Evolutionary conservation across 2,113 vertebrate genomes (phyloP).

Genomic region (Myotis brandtii): DNA sequence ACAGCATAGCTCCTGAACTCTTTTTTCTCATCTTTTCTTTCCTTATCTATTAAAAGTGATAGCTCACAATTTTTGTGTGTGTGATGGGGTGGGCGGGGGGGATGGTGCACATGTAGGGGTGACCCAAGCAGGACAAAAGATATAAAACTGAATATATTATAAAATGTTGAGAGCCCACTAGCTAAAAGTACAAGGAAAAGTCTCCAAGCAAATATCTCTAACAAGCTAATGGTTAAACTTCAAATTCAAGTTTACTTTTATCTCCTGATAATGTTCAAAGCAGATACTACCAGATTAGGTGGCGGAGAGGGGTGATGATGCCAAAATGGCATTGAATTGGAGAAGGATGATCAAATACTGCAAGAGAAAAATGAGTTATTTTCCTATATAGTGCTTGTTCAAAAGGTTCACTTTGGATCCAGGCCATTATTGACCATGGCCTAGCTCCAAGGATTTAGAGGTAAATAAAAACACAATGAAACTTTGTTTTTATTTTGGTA

Average conservation of each 20-base stretch:
- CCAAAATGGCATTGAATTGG: not conserved
- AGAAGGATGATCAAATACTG: not conserved
- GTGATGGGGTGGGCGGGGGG: too few species aligned
- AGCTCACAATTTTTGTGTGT: not conserved
- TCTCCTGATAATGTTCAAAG: not conserved
- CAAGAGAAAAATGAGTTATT: not conserved
- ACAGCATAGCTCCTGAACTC: not conserved
- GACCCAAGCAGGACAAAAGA: not conserved
- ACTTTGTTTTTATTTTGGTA: not conserved
- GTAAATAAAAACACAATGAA: not conserved
- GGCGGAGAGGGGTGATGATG: not conserved
- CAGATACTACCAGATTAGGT: not conserved
- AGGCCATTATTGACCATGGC: not conserved
- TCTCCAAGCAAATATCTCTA: conserved; percentile 15
- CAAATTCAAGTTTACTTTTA: not conserved
- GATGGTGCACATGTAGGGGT: not conserved
- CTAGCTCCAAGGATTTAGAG: not conserved
- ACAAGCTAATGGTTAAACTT: not conserved
- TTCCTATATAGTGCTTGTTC: not conserved
- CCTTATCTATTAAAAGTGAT: conserved; percentile 15
- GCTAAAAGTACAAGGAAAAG: conserved; percentile 11
- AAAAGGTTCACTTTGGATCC: not conserved
- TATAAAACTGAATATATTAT: conserved; percentile 9
- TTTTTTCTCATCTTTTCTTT: conserved; percentile 3
- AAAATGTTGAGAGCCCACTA: not conserved